Base-by-base conservation (phyloP, 2,113 vertebrate genomes). In the Globicephala melas region DNA sequence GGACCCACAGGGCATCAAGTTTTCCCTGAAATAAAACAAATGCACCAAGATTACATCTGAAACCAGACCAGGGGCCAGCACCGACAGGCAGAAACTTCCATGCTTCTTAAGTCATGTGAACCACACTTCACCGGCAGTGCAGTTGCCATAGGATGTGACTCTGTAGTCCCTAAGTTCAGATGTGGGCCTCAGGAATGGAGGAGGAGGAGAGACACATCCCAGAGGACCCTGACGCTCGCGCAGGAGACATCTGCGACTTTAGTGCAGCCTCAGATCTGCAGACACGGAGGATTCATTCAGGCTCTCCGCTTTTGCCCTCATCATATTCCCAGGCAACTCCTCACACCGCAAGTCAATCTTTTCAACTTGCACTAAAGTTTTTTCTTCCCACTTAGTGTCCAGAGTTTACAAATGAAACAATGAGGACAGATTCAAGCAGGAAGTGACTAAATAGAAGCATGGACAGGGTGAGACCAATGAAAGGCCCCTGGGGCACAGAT, bases 1-100 rank as follows among this genome's bases (percentile, higher is more conserved):
- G 98, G 9, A 99, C 99, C 99, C 99, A 99, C 95, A 99, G 98
- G 67, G 99, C 99, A 80, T 99, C 99, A 95, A 99, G 96, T 97
- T 99, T 99, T 79, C 99, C 99, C 99, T 99, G 97, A 98, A 98
- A 21, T 70, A 53, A 96, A 98, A 96, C 21, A 98, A 76, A 97
- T 0, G 26, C 2, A 7, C 9, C 44, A 55, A 94, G 94, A 53
- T 97, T 95, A 97, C 77, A 93, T 8, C 38, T 0, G 50, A 88
- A 86, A 91, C 9, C 31, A 86, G 38, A 55, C 26, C 12, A 33
- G 53, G 62, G 58, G 50, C 12, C 33, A 38, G 5, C 74, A 9
- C 8, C 73, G n/a, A 70, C 47, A 25, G 2, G 33, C 17, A 4
- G 79, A 86, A 31, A 20, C 63, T 70, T 41, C 41, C 10, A 1